Percentiles rank a stretch among this genome's conserved stretches.
Conservation (phyloP, 2,888 invertebrate species). For the Metopia argyrocephala region DNA sequence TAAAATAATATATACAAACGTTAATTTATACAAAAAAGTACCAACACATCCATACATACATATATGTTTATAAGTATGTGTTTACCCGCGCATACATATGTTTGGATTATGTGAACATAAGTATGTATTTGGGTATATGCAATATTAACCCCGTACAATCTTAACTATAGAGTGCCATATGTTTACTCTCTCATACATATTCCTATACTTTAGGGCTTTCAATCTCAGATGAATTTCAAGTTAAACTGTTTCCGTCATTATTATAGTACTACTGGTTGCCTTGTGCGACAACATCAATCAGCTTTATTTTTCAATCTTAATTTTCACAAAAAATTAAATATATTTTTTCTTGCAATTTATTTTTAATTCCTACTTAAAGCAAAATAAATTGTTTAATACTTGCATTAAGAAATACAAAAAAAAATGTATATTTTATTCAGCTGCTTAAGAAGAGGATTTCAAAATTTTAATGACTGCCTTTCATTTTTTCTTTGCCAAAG, state of each 20-base stretch:
- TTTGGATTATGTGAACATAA: neutral
- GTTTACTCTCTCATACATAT: slow-evolving; percentile 7
- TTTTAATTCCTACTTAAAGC: slow-evolving; percentile 8
- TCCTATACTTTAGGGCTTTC: neutral
- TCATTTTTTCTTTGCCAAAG: neutral
- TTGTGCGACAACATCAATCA: slow-evolving; percentile 49
- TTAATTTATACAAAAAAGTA: too few relatives aligned
- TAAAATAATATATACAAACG: neutral
- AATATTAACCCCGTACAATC: slow-evolving; percentile 10
- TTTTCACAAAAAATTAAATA: neutral
- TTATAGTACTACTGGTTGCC: neutral
- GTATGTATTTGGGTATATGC: neutral
- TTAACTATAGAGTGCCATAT: slow-evolving; percentile 5
- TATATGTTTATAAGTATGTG: slow-evolving; percentile 9
- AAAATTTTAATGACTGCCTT: neutral
- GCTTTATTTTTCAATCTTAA: neutral
- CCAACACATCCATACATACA: slow-evolving; percentile 26
- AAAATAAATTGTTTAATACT: neutral
- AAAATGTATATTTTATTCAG: neutral
- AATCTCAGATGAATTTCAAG: slow-evolving; percentile 8
- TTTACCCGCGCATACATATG: slow-evolving; percentile 7
- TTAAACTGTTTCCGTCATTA: slow-evolving; percentile 28
- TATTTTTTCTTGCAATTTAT: neutral
- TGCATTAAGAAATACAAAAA: neutral
- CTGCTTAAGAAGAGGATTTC: neutral